These are phyloP conservation scores for Gopherus flavomarginatus DNA, from an alignment of 2,113 vertebrate genomes.

Conservation along the genomic window DNA sequence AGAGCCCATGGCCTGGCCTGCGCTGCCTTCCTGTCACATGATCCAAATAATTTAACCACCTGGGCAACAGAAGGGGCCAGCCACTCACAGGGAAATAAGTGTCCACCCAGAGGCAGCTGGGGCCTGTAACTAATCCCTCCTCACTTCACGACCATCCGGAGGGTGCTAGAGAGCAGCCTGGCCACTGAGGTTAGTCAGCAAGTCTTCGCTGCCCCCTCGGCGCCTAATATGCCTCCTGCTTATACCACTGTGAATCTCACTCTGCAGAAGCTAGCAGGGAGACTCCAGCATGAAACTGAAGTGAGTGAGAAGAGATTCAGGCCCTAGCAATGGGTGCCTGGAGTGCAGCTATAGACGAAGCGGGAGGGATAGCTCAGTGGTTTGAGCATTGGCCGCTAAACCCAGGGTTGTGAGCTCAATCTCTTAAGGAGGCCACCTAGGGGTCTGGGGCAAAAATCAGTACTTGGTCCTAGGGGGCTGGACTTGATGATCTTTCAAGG, in stretches of 20 bases:
- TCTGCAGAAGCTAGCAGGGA: neutral
- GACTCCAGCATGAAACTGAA: neutral
- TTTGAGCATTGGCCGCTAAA: too few relatives aligned
- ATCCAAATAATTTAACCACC: neutral
- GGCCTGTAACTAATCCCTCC: neutral
- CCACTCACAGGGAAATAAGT: neutral
- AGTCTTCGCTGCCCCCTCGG: neutral
- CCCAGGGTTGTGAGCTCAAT: too few relatives aligned
- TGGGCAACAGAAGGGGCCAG: neutral
- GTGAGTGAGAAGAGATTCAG: neutral
- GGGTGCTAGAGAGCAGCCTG: neutral
- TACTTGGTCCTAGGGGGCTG: too few relatives aligned
- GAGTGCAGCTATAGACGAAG: fast-evolving
- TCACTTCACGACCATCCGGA: neutral
- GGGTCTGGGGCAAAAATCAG: too few relatives aligned
- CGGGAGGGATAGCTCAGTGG: too few relatives aligned
- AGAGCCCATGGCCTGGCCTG: neutral
- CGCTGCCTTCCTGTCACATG: neutral
- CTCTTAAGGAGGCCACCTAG: too few relatives aligned
- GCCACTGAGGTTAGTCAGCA: neutral
- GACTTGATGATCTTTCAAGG: too few relatives aligned
- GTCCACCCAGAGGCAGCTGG: neutral
- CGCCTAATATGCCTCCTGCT: neutral
- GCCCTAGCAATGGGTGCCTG: neutral
- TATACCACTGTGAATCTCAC: neutral